Conservation (phyloP, 2,797 vertebrate species). For the Chaetophractus vellerosus region DNA sequence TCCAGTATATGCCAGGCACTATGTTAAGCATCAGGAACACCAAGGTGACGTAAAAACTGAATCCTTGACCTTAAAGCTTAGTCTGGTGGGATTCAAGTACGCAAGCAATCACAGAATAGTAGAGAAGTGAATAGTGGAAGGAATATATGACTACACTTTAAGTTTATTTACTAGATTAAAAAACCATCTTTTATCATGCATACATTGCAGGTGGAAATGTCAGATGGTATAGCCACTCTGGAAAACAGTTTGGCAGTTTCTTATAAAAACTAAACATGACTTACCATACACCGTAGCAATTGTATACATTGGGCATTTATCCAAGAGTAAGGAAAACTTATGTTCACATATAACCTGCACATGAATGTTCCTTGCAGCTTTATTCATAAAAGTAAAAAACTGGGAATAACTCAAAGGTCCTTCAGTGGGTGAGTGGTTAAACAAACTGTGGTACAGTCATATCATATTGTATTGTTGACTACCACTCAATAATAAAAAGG, state of each 20-base stretch:
- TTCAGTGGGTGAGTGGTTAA: background rate
- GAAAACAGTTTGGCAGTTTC: slow-evolving; percentile 43
- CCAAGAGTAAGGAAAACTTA: slow-evolving; percentile 58
- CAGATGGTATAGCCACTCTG: slow-evolving; percentile 11
- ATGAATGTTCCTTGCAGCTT: slow-evolving; percentile 40
- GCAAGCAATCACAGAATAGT: background rate
- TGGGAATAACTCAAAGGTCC: background rate
- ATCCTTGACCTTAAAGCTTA: slow-evolving; percentile 8
- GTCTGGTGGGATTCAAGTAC: background rate
- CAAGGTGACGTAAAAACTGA: background rate
- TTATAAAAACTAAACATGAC: slow-evolving; percentile 48
- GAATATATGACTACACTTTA: background rate
- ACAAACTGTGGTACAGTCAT: background rate
- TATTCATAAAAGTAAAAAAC: slow-evolving; percentile 32
- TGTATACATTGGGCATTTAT: slow-evolving; percentile 14
- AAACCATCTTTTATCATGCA: background rate
- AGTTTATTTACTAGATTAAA: slow-evolving; percentile 55
- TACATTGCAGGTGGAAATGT: background rate
- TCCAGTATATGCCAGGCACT: slow-evolving; percentile 36
- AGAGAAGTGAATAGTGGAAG: background rate
- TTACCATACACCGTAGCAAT: background rate
- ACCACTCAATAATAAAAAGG: background rate
- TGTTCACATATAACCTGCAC: slow-evolving; percentile 26
- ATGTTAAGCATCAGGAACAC: background rate
- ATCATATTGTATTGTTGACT: background rate